phyloP scores from a whole-genome alignment of 2,888 invertebrate species.

The Caenorhabditis sp. region DNA sequence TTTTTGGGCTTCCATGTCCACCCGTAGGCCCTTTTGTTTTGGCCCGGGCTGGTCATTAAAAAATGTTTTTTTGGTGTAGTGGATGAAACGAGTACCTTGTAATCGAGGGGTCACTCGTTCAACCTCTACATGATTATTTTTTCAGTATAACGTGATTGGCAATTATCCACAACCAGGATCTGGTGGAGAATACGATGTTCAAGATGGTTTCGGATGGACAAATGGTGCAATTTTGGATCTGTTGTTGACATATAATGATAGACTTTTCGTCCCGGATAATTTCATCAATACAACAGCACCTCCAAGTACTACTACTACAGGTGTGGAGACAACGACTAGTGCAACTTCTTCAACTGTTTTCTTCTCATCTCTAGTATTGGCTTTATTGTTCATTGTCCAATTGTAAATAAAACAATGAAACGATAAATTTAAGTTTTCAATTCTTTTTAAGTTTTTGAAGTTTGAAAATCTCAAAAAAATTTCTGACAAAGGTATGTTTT shows the following conservation, averaged over 20 bases:
- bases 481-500: too few relatives aligned
- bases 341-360: not conserved
- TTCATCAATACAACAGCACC: conserved; percentile 21
- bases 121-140: too few relatives aligned
- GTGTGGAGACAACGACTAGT: conserved; percentile 8
- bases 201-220: conserved; percentile 69
- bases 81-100: conserved; percentile 1
- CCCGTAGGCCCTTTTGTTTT: too few relatives aligned
- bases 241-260: conserved; percentile 61
- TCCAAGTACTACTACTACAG: not conserved
- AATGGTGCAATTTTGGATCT: conserved; percentile 68
- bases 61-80: too few relatives aligned
- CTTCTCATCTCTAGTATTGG: not conserved
- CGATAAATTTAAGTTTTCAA: too few relatives aligned
- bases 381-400: conserved; percentile 3
- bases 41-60: too few relatives aligned
- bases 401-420: too few relatives aligned
- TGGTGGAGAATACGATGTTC: conserved; percentile 66
- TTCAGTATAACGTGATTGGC: conserved; percentile 65
- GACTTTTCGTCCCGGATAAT: conserved; percentile 39
- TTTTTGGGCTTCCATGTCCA: too few relatives aligned
- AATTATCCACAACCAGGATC: conserved; percentile 58
- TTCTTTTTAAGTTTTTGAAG: too few relatives aligned
- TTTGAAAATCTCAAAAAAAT: too few relatives aligned
- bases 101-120: too few relatives aligned